A percentile compares a stretch with the other conserved stretches of the same genome.
Evolutionary conservation across 1,140 invertebrate genomes (phyloP).

Genomic region (Holcopasites calliopsidis): DNA sequence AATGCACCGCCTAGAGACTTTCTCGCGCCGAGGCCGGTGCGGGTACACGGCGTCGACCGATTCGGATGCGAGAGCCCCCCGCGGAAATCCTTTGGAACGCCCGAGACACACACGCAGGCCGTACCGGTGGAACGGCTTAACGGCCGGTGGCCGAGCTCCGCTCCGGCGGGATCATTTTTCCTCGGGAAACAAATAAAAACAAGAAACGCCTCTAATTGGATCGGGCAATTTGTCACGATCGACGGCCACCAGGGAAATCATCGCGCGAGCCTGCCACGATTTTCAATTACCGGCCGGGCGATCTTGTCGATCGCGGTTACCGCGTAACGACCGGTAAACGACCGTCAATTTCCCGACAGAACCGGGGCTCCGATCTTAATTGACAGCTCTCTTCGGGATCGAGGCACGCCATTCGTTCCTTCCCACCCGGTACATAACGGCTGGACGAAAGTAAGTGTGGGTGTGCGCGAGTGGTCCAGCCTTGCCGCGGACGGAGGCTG

Average conservation of each 20-base stretch:
- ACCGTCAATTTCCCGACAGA: slow-evolving; percentile 34
- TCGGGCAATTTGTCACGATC: slow-evolving; percentile 45
- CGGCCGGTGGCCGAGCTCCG: too few species aligned
- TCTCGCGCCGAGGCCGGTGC: slow-evolving; percentile 22
- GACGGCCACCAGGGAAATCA: slow-evolving; percentile 40
- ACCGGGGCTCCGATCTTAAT: not conserved
- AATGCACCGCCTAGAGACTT: slow-evolving; percentile 45
- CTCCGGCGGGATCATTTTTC: slow-evolving; percentile 27
- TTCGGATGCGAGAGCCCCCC: too few species aligned
- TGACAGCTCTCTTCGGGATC: not conserved
- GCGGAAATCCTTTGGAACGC: too few species aligned
- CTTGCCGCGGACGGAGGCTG: slow-evolving; percentile 73
- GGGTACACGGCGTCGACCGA: too few species aligned
- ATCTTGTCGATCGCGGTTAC: slow-evolving; percentile 1
- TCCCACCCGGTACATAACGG: slow-evolving; percentile 56
- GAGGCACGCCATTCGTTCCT: not conserved
- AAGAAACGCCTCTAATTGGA: slow-evolving; percentile 34
- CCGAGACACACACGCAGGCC: too few species aligned
- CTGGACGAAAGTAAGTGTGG: slow-evolving; percentile 68
- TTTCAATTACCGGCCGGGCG: slow-evolving; percentile 35
- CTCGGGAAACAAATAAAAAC: not conserved
- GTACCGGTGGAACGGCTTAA: slow-evolving; percentile 53
- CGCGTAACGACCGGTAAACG: slow-evolving; percentile 26
- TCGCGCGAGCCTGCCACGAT: slow-evolving; percentile 24
- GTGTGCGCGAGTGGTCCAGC: slow-evolving; percentile 74